phyloP scores from a whole-genome alignment of 2,113 vertebrate species.

The Eulacestoma nigropectus region DNA sequence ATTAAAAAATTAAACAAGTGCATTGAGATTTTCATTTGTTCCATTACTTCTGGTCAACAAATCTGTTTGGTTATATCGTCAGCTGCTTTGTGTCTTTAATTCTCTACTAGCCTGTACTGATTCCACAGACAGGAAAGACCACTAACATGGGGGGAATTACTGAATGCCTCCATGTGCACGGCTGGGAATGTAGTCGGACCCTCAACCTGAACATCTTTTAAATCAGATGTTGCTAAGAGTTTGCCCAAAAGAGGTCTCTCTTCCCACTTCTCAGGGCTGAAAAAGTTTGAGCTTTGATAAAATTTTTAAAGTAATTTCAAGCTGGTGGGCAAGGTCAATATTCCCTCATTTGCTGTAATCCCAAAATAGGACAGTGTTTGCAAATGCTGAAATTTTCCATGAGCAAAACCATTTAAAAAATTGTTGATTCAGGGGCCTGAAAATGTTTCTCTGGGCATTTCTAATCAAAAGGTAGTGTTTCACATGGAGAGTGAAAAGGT shows the following conservation, averaged over 20 bases:
- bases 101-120: background rate
- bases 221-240: constrained; percentile 16
- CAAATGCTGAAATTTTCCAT: background rate
- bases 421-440: background rate
- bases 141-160: fast-evolving
- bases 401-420: background rate
- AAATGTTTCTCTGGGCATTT: background rate
- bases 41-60: background rate
- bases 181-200: background rate
- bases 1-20: background rate
- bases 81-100: background rate
- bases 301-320: background rate
- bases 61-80: background rate
- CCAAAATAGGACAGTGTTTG: background rate
- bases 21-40: background rate
- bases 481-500: background rate
- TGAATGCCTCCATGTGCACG: background rate
- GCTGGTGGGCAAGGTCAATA: background rate
- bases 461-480: background rate
- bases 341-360: background rate
- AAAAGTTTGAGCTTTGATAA: background rate
- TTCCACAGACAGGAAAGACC: background rate
- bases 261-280: constrained; percentile 2
- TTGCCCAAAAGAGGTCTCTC: constrained; percentile 47
- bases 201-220: background rate